phyloP scores from a whole-genome alignment of 2,113 vertebrate species.

The Caranx ignobilis region DNA sequence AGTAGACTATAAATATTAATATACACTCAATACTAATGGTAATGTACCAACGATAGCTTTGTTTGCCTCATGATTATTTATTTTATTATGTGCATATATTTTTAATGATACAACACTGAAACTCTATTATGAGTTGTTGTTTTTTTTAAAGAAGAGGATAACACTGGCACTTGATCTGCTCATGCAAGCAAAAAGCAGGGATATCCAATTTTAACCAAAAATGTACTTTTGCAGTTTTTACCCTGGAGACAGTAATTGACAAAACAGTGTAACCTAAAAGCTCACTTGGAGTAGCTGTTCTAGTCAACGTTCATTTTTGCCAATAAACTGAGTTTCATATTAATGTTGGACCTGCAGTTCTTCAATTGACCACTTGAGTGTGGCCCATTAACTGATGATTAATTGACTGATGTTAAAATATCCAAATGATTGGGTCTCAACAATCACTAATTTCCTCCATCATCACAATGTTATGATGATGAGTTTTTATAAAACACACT shows the following conservation, averaged over 20 bases:
- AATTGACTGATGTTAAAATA: too few relatives aligned
- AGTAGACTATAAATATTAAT: conserved; percentile 78
- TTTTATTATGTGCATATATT: conserved; percentile 48
- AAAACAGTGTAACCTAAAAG: background rate
- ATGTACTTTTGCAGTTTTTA: background rate
- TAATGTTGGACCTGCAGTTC: too few relatives aligned
- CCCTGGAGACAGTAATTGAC: background rate
- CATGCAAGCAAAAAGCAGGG: conserved; percentile 6
- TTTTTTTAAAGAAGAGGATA: background rate
- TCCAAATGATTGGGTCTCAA: too few relatives aligned
- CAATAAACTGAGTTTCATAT: background rate
- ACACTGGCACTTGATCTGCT: background rate
- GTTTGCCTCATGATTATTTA: conserved; percentile 55
- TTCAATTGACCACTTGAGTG: too few relatives aligned
- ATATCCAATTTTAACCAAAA: background rate
- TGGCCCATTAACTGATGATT: too few relatives aligned
- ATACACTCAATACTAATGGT: conserved; percentile 42
- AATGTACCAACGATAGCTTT: conserved; percentile 60
- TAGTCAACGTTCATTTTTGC: background rate
- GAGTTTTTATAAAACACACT: too few relatives aligned
- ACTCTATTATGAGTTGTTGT: conserved; percentile 13
- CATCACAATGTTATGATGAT: too few relatives aligned
- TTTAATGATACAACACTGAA: conserved; percentile 37
- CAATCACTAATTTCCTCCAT: too few relatives aligned
- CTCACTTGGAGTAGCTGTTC: background rate